Evolutionary conservation across 2,797 vertebrate species (phyloP), one percentile per base, ranked within the genome.

Genomic region (Coccyzus lansbergi): DNA sequence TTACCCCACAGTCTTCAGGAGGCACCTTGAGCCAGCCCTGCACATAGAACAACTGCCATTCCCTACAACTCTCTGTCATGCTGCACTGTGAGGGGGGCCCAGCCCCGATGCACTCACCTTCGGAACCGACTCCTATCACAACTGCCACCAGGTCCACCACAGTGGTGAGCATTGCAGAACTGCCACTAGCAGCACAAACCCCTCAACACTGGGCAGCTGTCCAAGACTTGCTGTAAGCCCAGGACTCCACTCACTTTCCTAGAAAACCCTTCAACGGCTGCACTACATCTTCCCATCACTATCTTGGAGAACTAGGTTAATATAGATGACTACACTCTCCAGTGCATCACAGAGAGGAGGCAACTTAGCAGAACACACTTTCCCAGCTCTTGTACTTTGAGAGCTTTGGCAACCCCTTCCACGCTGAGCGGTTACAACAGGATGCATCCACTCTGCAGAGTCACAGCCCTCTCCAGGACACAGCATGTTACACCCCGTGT

Each of bases 1-100:
- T 87, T 53, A 86, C 83, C 90, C 70, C 83, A 51, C 53, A 93
- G 86, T 26, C 90, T 88, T 34, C 88, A 80, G 63, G 7, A 28
- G 16, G 31, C 17, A 29, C 51, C 67, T 63, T 0, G 1, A 88
- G 59, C 48, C 86, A 52, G 88, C 67, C 36, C 48, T 63, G 76
- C 67, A 46, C 63, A 60, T 36, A 29, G 68, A 86, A 17, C 33
- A 65, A 78, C 14, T 67, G 67, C 20, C 9, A 40, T 26, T 69
- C 28, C 80, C 53, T 42, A 19, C 1, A 1, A 33, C 80, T 59
- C 51, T 31, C 59, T 51, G 60, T n/a, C 40, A 3, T 2, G 5
- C 12, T 60, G 60, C 36, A 28, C 44, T 40, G 52, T 0, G 0
- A 67, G 34, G 44, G 20, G 2, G 31, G 28, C 38, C 71, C 60